These are phyloP conservation scores for Trissolcus japonicus DNA, from an alignment of 2,888 invertebrate genomes.

Conservation along the genomic window DNA sequence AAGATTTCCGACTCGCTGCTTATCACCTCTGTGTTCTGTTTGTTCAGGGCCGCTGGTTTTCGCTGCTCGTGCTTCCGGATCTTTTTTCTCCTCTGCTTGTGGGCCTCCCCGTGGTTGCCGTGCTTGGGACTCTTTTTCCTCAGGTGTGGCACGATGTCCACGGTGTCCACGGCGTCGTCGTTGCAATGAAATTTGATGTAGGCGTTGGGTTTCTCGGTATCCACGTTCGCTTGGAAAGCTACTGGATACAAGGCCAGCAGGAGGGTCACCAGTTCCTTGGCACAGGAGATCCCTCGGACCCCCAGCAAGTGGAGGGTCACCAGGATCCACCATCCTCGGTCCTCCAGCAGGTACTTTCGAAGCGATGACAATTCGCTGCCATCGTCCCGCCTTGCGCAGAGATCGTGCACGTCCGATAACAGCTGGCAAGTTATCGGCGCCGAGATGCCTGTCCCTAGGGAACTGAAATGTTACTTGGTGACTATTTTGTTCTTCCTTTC, in stretches of 20 bases:
- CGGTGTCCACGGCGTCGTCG: constrained; percentile 69
- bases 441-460: constrained; percentile 79
- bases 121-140: constrained; percentile 60
- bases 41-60: constrained; percentile 38
- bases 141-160: constrained; percentile 69
- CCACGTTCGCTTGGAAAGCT: constrained; percentile 56
- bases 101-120: constrained; percentile 46
- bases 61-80: constrained; percentile 35
- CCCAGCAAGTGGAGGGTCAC: constrained; percentile 79
- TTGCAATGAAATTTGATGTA: constrained; percentile 68
- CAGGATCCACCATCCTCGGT: constrained; percentile 81
- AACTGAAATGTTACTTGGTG: constrained; percentile 71
- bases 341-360: constrained; percentile 79
- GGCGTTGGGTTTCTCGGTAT: constrained; percentile 59
- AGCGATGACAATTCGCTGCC: constrained; percentile 76
- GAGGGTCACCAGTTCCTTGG: constrained; percentile 80
- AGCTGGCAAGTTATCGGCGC: constrained; percentile 82
- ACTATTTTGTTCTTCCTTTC: background rate
- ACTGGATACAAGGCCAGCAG: constrained; percentile 79
- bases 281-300: constrained; percentile 80
- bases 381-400: constrained; percentile 72
- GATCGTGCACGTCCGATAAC: constrained; percentile 80
- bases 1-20: constrained; percentile 73
- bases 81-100: constrained; percentile 25
- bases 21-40: constrained; percentile 48